Conservation (phyloP, 1,140 invertebrate genomes). For the Aleiodes sp. region DNA sequence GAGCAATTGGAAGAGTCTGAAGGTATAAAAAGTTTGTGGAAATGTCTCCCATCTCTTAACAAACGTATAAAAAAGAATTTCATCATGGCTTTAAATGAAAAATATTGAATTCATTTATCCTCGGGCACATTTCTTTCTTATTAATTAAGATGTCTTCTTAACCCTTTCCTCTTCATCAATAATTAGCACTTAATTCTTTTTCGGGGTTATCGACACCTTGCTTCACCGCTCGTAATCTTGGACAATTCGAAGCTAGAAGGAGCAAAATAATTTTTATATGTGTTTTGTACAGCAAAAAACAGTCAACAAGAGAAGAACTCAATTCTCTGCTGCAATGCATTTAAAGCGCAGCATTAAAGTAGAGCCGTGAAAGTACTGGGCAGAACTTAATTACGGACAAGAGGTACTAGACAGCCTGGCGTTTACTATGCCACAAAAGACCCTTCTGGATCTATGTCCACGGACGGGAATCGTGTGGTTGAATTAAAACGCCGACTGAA, state of each 20-base stretch:
- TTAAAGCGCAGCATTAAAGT: conserved; percentile 25
- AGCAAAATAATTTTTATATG: no score
- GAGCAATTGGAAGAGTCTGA: conserved; percentile 1
- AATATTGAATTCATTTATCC: no score
- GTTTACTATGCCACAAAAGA: neutral
- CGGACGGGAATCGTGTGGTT: neutral
- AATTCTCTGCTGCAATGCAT: conserved; percentile 17
- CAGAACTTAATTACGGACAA: neutral
- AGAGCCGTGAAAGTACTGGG: neutral
- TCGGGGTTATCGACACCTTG: no score
- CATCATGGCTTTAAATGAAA: no score
- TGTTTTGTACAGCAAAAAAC: no score
- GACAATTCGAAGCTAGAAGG: no score
- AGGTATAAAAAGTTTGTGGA: conserved; percentile 15
- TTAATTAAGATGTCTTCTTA: no score
- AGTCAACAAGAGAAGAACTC: neutral
- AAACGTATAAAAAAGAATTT: neutral
- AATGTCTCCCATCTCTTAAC: neutral
- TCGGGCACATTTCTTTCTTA: no score
- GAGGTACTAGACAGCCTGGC: neutral
- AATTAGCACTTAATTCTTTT: no score
- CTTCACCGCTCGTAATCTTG: no score
- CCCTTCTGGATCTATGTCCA: neutral
- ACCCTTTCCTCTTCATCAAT: no score
- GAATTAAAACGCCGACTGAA: neutral